phyloP scores from a whole-genome alignment of 2,888 invertebrate species.

The Cartodere bifasciata region DNA sequence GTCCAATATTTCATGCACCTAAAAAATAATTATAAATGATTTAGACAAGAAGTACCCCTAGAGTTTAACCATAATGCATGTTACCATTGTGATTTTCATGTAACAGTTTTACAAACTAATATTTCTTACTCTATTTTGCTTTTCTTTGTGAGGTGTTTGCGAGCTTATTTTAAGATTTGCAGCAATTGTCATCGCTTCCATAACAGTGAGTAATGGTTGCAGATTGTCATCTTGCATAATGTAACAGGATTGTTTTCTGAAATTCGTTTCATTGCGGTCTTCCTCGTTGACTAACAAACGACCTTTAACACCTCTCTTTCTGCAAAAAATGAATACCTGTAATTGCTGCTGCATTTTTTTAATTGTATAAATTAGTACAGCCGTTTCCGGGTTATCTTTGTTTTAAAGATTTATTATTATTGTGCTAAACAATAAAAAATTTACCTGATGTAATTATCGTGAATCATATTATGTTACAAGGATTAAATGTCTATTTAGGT shows the following conservation, averaged over 20 bases:
- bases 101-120: background rate
- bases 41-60: background rate
- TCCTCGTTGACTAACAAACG: slow-evolving; percentile 60
- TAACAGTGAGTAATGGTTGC: slow-evolving; percentile 69
- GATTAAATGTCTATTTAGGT: no score
- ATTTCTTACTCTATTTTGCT: slow-evolving; percentile 49
- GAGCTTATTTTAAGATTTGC: slow-evolving; percentile 75
- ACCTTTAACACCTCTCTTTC: slow-evolving; percentile 45
- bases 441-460: no score
- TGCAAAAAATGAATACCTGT: no score
- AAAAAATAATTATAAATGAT: slow-evolving; percentile 20
- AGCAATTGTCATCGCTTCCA: slow-evolving; percentile 76
- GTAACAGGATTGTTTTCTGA: slow-evolving; percentile 69
- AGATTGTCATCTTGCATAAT: slow-evolving; percentile 81
- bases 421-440: no score
- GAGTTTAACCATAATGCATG: background rate
- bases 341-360: no score
- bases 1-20: slow-evolving; percentile 70
- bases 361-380: no score
- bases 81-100: background rate
- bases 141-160: slow-evolving; percentile 46
- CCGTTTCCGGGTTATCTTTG: no score
- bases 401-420: no score
- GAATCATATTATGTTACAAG: no score
- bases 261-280: slow-evolving; percentile 49